These are phyloP conservation scores for Drosophila parabipectinata DNA, from an alignment of 1,140 invertebrate genomes.

Conservation along the genomic window DNA sequence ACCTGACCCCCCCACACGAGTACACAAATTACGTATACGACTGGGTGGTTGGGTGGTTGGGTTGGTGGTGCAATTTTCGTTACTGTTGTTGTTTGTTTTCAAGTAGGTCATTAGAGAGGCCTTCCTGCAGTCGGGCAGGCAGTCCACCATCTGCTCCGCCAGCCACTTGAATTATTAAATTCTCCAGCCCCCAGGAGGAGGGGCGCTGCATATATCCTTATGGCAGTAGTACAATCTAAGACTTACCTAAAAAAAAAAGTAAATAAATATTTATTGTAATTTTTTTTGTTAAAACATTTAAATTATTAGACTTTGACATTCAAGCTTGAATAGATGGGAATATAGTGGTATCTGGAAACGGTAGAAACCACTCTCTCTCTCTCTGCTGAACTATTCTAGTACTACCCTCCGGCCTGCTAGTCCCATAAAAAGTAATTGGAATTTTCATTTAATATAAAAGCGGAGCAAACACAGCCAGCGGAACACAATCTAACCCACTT, in stretches of 20 bases:
- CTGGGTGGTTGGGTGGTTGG: conserved; percentile 5
- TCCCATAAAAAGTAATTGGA: conserved; percentile 81
- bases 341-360: too few species aligned
- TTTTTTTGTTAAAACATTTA: neutral
- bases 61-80: neutral
- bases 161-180: conserved; percentile 80
- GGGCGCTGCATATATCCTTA: neutral
- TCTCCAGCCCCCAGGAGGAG: neutral
- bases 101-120: conserved; percentile 76
- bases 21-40: conserved; percentile 66
- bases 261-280: too few species aligned
- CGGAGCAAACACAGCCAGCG: conserved; percentile 22
- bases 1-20: conserved; percentile 36
- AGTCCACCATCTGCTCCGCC: conserved; percentile 1
- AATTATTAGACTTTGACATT: neutral
- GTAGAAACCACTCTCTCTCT: too few species aligned
- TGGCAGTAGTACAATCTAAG: neutral
- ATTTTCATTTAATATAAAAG: conserved; percentile 78
- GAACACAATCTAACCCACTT: conserved; percentile 64
- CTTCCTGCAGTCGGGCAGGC: conserved; percentile 2
- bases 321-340: too few species aligned
- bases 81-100: conserved; percentile 50
- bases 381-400: conserved; percentile 20
- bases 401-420: conserved; percentile 24
- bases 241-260: neutral